These are phyloP conservation scores for Cebus imitator DNA, from an alignment of 2,113 vertebrate genomes.

Conservation along the genomic window DNA sequence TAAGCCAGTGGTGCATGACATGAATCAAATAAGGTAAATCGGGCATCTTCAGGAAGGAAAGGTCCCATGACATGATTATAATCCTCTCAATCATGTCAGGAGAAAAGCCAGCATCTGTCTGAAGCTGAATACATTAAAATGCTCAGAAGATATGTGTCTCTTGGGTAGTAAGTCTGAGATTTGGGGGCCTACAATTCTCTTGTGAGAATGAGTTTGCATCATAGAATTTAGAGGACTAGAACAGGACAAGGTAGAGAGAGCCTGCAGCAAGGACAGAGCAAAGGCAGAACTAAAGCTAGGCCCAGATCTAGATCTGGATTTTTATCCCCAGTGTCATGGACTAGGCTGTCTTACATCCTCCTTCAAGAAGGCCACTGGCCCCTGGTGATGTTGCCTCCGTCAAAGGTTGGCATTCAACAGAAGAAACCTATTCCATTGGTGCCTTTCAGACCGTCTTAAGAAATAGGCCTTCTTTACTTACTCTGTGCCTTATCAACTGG, in stretches of 20 bases:
- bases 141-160: not conserved
- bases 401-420: not conserved
- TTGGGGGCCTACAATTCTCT: not conserved
- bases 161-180: not conserved
- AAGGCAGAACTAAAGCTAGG: not conserved
- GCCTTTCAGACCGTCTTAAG: not conserved
- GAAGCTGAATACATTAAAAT: slow-evolving; percentile 15
- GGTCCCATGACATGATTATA: not conserved
- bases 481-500: not conserved
- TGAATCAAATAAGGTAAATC: not conserved
- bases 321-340: not conserved
- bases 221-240: not conserved
- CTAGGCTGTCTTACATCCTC: not conserved
- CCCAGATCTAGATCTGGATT: not conserved
- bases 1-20: not conserved
- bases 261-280: not conserved
- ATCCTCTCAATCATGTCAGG: slow-evolving; percentile 13
- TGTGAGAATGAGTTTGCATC: not conserved
- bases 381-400: not conserved
- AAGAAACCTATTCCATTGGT: not conserved
- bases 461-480: not conserved
- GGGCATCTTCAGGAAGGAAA: not conserved
- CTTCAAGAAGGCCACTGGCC: not conserved
- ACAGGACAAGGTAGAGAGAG: not conserved
- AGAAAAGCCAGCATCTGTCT: not conserved